Evolutionary conservation across 2,113 vertebrate genomes (phyloP).

Genomic region (Oxyura jamaicensis): DNA sequence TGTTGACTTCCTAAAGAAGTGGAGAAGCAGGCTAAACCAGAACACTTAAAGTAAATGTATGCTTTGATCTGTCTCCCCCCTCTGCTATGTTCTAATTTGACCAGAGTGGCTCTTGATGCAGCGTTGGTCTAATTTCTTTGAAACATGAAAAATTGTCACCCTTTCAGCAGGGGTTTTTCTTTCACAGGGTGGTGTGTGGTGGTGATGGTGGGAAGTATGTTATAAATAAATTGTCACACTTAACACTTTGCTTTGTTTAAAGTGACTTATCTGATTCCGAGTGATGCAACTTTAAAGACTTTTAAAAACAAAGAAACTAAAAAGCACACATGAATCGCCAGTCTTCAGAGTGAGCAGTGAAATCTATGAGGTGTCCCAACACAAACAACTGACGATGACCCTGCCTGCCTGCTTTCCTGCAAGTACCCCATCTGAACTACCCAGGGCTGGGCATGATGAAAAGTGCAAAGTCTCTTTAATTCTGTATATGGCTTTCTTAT

Average conservation of each 20-base stretch:
- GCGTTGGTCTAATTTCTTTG: conserved; percentile 27
- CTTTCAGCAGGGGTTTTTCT: conserved; percentile 54
- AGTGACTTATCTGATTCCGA: conserved; percentile 77
- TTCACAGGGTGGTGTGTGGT: conserved; percentile 68
- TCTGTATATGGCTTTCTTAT: conserved; percentile 73
- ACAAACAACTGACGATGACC: conserved; percentile 69
- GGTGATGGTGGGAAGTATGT: conserved; percentile 63
- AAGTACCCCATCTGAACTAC: conserved; percentile 75
- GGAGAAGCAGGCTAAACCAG: conserved; percentile 19
- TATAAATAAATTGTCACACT: conserved; percentile 63
- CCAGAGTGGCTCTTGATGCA: not conserved
- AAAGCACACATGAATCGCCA: conserved; percentile 71
- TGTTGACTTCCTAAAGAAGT: not conserved
- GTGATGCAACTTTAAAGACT: conserved; percentile 76
- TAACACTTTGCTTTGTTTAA: conserved; percentile 81
- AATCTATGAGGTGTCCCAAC: conserved; percentile 70
- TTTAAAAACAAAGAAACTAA: conserved; percentile 73
- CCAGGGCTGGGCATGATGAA: conserved; percentile 75
- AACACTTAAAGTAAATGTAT: not conserved
- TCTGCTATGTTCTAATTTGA: not conserved
- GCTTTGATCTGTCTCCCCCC: not conserved
- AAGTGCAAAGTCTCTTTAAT: conserved; percentile 71
- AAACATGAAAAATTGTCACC: conserved; percentile 6
- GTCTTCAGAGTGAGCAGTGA: conserved; percentile 70
- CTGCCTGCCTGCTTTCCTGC: conserved; percentile 70